A percentile compares a stretch with the other conserved stretches of the same genome.
These are phyloP conservation scores for Phycodurus eques DNA, from an alignment of 2,113 vertebrate genomes.

Conservation along the genomic window DNA sequence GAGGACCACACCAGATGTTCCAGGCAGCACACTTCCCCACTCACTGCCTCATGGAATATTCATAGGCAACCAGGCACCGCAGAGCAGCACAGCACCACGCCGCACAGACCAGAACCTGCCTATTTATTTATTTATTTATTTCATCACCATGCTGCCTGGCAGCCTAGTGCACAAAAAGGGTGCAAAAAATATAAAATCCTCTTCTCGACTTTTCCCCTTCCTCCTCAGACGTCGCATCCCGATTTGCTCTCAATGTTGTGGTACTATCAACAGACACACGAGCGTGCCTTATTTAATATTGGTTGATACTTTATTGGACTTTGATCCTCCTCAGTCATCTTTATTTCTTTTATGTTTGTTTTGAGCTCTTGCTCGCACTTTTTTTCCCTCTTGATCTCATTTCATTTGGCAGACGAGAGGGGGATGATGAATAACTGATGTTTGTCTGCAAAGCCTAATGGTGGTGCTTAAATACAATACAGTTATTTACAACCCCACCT, in stretches of 20 bases:
- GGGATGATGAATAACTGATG: constrained; percentile 68
- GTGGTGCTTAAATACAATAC: constrained; percentile 64
- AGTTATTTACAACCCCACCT: constrained; percentile 69
- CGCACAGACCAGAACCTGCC: constrained; percentile 65
- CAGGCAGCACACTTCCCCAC: constrained; percentile 78
- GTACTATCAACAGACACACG: constrained; percentile 10
- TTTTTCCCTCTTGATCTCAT: constrained; percentile 25
- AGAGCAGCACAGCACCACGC: constrained; percentile 56
- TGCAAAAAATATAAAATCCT: constrained; percentile 46
- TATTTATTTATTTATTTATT: constrained; percentile 79
- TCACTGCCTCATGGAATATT: constrained; percentile 82
- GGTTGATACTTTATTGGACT: constrained; percentile 11
- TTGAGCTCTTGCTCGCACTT: background rate
- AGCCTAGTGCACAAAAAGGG: constrained; percentile 70
- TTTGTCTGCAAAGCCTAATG: constrained; percentile 67
- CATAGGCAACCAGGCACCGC: constrained; percentile 77
- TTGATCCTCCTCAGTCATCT: constrained; percentile 7
- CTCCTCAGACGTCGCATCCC: constrained; percentile 20
- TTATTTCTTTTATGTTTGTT: constrained; percentile 12
- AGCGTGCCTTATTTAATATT: constrained; percentile 30
- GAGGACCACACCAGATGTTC: constrained; percentile 81
- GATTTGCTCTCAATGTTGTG: constrained; percentile 22
- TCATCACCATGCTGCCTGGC: constrained; percentile 72
- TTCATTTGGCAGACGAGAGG: constrained; percentile 69
- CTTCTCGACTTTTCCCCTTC: constrained; percentile 45